phyloP scores from a whole-genome alignment of 2,113 vertebrate species.

The Amphilophus citrinellus region DNA sequence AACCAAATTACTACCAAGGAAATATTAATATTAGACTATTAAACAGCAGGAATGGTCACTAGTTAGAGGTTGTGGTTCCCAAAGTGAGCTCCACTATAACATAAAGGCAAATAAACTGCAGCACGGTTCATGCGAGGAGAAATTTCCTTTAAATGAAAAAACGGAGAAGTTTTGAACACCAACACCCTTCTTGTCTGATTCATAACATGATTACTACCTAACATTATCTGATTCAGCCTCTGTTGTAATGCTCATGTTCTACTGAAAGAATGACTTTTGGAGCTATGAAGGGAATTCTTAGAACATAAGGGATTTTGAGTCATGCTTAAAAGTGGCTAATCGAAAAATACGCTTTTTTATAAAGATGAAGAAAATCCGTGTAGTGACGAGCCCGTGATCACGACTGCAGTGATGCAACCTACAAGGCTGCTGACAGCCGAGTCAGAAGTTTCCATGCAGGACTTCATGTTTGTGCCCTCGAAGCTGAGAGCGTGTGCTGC shows the following conservation, averaged over 20 bases:
- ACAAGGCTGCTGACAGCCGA: constrained; percentile 36
- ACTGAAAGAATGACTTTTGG: background rate
- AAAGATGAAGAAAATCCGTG: background rate
- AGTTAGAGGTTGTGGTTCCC: too few species aligned
- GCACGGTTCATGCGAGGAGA: background rate
- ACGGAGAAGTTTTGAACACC: background rate
- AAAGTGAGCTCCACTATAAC: background rate
- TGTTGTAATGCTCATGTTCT: background rate
- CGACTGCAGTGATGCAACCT: constrained; percentile 51
- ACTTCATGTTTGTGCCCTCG: background rate
- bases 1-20: background rate
- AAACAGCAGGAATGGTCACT: accelerated
- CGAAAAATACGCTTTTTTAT: background rate
- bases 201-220: background rate
- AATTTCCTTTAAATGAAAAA: background rate
- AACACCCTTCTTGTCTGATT: background rate
- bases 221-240: background rate
- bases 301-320: background rate
- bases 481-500: constrained; percentile 4
- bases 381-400: constrained; percentile 11
- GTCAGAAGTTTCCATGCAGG: constrained; percentile 39
- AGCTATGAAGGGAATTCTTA: background rate
- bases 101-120: background rate
- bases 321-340: background rate
- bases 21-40: background rate